Base-by-base conservation (phyloP, 1,140 invertebrate genomes). In the Drosophila bocqueti region DNA sequence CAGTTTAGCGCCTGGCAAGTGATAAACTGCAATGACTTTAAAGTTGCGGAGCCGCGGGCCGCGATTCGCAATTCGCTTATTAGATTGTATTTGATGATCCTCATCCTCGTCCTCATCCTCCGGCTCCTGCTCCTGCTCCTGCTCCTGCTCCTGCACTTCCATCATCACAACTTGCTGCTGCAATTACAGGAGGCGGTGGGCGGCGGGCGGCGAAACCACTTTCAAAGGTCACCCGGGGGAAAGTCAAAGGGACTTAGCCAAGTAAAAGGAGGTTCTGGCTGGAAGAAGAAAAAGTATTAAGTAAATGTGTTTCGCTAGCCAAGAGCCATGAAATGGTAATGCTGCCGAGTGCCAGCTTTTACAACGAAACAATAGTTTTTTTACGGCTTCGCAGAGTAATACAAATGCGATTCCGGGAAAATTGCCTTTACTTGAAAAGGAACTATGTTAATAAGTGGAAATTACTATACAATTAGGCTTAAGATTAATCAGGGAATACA, bases 1-100 rank as follows among this genome's bases (percentile, higher is more conserved):
- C 76, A 86, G 79, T 86, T 85, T 83, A 89, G 84, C 83, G 84
- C 81, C 76, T 62, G 80, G 64, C 77, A 80, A 74, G 72, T 81
- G 84, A 87, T 89, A 87, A 89, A 87, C 79, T 79, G 83, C 65
- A 79, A 61, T 67, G 82, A 67, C 78, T 81, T 64, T 47, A 34
- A 67, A 71, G 75, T 75, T 77, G 62, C 29, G 42, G 9, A 42
- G 71, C 72, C 61, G n/a, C 29, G 15, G 21, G 54, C 45, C n/a
- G 40, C 49, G 47, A 45, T 60, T 40, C 60, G 34, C 38, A 24
- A 46, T 50, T 36, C 61, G 67, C 68, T 79, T 79, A 79, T 78
- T 78, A 79, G 76, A 79, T 79, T 79, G 65, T 71, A 71, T 79
- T 79, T 79, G 64, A 77, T 77, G 75, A 36, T 38, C 62, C 47